Evolutionary conservation across 2,797 vertebrate genomes (phyloP).

Genomic region (Pteropus rufus): DNA sequence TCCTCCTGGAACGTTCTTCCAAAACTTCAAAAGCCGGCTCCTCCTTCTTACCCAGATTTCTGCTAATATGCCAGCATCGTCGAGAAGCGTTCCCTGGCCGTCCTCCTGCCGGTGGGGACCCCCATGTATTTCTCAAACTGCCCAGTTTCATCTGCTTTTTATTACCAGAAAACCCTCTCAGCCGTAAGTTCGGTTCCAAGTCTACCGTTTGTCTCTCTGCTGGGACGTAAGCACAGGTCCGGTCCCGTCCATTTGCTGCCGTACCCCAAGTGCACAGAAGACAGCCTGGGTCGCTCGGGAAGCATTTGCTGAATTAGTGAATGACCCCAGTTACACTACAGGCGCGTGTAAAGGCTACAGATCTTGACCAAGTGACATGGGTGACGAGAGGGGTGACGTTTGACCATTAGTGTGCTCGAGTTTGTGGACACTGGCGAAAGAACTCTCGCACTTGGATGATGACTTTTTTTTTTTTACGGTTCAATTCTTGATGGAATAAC

Average conservation of each 20-base stretch:
- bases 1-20: neutral
- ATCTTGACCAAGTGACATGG: fast-evolving
- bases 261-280: fast-evolving
- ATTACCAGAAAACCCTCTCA: neutral
- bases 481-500: too few species aligned
- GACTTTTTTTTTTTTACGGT: neutral
- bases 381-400: fast-evolving
- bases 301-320: neutral
- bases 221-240: too few species aligned
- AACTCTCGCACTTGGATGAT: neutral
- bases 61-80: too few species aligned
- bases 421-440: neutral
- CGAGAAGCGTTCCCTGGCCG: neutral
- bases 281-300: neutral
- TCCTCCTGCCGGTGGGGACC: neutral
- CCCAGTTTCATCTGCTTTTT: neutral
- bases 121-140: neutral
- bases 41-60: neutral
- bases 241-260: fast-evolving
- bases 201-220: fast-evolving
- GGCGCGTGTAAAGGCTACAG: fast-evolving
- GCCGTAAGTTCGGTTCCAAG: fast-evolving
- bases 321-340: fast-evolving
- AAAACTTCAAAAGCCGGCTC: neutral
- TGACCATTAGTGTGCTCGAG: fast-evolving